These are phyloP conservation scores for Perizoma affinitatum DNA, from an alignment of 2,888 invertebrate species.

Conservation along the genomic window DNA sequence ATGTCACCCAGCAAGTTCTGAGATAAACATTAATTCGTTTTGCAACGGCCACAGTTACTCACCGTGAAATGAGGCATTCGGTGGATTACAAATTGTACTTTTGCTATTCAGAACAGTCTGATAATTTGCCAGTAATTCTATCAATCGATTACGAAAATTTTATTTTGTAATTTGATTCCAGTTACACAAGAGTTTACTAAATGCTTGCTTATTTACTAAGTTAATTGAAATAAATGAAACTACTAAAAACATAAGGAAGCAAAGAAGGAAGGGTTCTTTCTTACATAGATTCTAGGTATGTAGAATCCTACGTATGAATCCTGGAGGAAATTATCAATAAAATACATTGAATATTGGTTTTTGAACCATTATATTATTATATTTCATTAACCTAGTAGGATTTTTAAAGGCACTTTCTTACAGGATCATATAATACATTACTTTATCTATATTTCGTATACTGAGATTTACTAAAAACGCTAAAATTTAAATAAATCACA, in stretches of 20 bases:
- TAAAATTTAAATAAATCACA: conserved; percentile 1
- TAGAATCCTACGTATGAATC: no score
- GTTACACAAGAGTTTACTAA: conserved; percentile 30
- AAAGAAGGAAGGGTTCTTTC: no score
- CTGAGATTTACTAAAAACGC: no score
- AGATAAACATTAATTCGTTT: conserved; percentile 30
- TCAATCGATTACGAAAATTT: conserved; percentile 34
- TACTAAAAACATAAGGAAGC: no score
- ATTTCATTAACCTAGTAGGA: no score
- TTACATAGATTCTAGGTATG: no score
- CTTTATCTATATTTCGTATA: no score
- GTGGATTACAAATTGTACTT: conserved; percentile 39
- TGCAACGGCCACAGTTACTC: conserved; percentile 36
- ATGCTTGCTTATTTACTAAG: no score
- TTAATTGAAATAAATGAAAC: no score
- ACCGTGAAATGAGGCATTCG: conserved; percentile 52
- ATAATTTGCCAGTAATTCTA: conserved; percentile 30
- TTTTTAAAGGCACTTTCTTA: conserved; percentile 16
- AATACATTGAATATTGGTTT: no score
- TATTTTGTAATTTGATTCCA: conserved; percentile 27
- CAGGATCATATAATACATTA: not conserved
- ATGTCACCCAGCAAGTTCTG: conserved; percentile 13
- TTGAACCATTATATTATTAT: no score
- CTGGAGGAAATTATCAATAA: no score
- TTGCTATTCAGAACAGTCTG: conserved; percentile 30